These are phyloP conservation scores for Teleopsis dalmanni DNA, from an alignment of 1,140 invertebrate genomes.

Conservation along the genomic window DNA sequence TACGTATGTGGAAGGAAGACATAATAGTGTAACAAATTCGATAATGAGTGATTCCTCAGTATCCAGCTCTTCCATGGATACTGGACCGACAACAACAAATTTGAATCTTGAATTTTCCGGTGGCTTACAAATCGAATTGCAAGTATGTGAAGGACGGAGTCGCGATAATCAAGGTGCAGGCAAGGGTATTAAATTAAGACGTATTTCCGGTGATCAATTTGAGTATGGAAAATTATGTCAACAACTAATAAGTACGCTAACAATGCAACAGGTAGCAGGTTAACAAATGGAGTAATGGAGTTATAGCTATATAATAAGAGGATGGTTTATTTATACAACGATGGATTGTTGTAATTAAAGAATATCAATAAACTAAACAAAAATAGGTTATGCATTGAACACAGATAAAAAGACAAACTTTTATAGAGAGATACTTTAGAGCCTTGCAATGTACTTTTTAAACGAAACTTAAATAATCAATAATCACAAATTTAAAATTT, in stretches of 20 bases:
- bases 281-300: constrained; percentile 6
- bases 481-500: neutral
- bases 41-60: no score
- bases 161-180: constrained; percentile 51
- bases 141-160: constrained; percentile 67
- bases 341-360: neutral
- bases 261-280: constrained; percentile 51
- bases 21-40: constrained; percentile 22
- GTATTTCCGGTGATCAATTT: constrained; percentile 84
- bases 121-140: constrained; percentile 79
- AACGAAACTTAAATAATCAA: neutral
- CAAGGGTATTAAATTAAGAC: constrained; percentile 80
- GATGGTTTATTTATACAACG: neutral
- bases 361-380: neutral
- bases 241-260: constrained; percentile 81
- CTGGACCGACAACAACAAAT: constrained; percentile 44
- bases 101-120: constrained; percentile 71
- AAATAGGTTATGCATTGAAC: neutral
- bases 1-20: constrained; percentile 23
- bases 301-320: neutral
- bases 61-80: constrained; percentile 8
- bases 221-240: constrained; percentile 87
- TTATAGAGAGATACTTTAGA: neutral
- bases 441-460: neutral
- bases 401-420: neutral